phyloP scores from a whole-genome alignment of 2,888 invertebrate genomes.

The Heliconius charithonia region DNA sequence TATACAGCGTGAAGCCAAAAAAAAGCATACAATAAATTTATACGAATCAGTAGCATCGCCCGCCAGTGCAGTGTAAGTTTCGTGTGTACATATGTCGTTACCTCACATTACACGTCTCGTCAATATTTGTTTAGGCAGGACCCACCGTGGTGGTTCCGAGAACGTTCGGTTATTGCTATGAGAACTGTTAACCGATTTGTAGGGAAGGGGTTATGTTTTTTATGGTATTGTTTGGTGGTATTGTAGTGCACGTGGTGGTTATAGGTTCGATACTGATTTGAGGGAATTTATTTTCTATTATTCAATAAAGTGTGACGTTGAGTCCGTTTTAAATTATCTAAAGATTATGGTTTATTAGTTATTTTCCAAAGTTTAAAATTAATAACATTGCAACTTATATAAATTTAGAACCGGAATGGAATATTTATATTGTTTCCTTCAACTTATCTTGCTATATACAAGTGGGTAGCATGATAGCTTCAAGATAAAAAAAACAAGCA shows the following conservation, averaged over 20 bases:
- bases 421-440: not conserved
- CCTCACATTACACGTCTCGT: conserved; percentile 59
- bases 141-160: conserved; percentile 64
- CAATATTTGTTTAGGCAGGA: conserved; percentile 73
- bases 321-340: not conserved
- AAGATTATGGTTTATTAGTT: not conserved
- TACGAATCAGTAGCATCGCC: conserved; percentile 35
- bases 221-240: not conserved
- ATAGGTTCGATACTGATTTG: not conserved
- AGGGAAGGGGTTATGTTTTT: not conserved
- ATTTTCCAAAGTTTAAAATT: not conserved
- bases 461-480: too few relatives aligned
- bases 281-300: not conserved
- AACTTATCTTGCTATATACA: too few relatives aligned
- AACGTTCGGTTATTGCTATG: conserved; percentile 46
- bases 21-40: not conserved
- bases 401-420: not conserved
- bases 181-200: conserved; percentile 5
- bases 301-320: not conserved
- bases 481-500: not conserved
- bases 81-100: conserved; percentile 62
- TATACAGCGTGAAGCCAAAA: not conserved
- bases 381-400: not conserved
- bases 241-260: not conserved
- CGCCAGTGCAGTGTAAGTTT: conserved; percentile 37